Conservation (phyloP, 1,140 invertebrate species). For the Lasioglossum baleicum region DNA sequence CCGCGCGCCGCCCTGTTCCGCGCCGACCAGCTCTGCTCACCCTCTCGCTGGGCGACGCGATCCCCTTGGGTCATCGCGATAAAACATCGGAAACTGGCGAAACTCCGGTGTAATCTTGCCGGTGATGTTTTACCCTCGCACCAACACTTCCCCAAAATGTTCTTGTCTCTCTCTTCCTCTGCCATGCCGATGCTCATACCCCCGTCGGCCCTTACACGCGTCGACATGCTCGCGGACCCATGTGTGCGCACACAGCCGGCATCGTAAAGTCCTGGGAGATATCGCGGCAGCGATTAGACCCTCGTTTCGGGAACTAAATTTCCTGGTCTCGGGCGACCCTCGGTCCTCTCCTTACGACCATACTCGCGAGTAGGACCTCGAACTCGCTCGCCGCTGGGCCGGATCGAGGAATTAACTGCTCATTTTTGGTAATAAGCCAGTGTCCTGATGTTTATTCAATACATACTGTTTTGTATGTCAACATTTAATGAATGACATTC, state of each 20-base stretch:
- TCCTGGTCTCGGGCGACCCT: constrained; percentile 33
- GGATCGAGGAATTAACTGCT: too few species aligned
- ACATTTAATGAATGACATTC: too few species aligned
- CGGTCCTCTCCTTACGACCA: neutral
- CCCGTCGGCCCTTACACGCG: too few species aligned
- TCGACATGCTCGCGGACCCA: too few species aligned
- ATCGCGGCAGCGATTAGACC: constrained; percentile 66
- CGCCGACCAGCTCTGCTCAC: constrained; percentile 2
- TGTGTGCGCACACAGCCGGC: constrained; percentile 5
- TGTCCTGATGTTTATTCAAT: too few species aligned
- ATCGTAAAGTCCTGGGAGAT: constrained; percentile 66
- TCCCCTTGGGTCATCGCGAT: constrained; percentile 62
- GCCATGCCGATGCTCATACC: neutral
- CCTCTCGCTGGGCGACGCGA: constrained; percentile 6
- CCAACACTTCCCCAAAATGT: constrained; percentile 34
- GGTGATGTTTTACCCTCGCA: constrained; percentile 67
- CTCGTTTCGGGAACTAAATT: constrained; percentile 69
- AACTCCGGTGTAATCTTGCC: constrained; percentile 71
- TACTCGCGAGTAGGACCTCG: constrained; percentile 7
- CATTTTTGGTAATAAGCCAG: too few species aligned
- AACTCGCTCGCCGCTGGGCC: too few species aligned
- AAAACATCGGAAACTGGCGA: constrained; percentile 71
- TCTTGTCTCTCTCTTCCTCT: neutral
- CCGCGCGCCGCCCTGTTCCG: neutral
- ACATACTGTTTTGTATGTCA: too few species aligned